Conservation (phyloP, 2,113 vertebrate genomes). For the Talpa occidentalis region DNA sequence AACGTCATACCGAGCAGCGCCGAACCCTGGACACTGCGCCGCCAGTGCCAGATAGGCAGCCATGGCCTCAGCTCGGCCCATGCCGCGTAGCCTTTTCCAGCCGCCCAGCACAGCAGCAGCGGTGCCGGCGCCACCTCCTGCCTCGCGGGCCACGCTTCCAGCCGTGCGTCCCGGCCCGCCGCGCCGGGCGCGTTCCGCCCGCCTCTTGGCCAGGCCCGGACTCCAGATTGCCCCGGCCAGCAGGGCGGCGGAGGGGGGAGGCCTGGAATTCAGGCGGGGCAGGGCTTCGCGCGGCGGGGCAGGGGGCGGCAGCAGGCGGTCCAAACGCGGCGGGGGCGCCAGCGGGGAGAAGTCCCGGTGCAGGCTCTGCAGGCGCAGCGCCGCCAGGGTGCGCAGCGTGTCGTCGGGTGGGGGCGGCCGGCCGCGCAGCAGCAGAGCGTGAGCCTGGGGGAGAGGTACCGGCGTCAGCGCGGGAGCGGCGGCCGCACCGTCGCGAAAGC, state of each 20-base stretch:
- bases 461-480: not conserved
- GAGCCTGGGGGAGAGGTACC: conserved; percentile 82
- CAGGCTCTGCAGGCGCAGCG: conserved; percentile 92
- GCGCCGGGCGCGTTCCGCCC: conserved; percentile 88
- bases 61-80: conserved; percentile 93
- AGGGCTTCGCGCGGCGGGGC: conserved; percentile 64
- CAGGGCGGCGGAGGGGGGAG: conserved; percentile 86
- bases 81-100: conserved; percentile 93
- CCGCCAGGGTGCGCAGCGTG: conserved; percentile 92
- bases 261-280: conserved; percentile 80
- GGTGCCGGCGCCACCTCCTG: conserved; percentile 88
- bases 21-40: conserved; percentile 95
- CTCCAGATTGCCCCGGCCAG: conserved; percentile 91
- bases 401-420: conserved; percentile 93
- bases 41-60: conserved; percentile 93
- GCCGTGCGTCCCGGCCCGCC: conserved; percentile 88
- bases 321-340: conserved; percentile 89
- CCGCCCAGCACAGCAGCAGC: conserved; percentile 92
- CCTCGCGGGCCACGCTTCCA: conserved; percentile 80
- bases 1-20: conserved; percentile 95
- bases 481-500: not conserved
- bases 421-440: conserved; percentile 94
- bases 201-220: conserved; percentile 90
- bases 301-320: conserved; percentile 86
- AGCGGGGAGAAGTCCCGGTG: conserved; percentile 93